Conservation (phyloP, 2,113 vertebrate genomes). For the Nyctibius bracteatus region DNA sequence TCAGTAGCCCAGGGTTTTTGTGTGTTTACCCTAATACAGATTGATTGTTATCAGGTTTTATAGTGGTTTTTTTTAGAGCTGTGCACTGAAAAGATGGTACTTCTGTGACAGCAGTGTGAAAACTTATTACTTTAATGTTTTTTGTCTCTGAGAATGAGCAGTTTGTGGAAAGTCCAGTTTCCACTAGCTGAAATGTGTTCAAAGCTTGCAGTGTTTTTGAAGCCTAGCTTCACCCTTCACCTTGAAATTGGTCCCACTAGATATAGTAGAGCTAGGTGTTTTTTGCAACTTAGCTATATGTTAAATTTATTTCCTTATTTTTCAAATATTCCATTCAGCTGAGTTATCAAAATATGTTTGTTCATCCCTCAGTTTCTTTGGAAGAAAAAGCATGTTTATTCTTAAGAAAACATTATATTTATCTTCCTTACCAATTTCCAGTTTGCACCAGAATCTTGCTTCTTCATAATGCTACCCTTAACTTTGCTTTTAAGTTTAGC, state of each 20-base stretch:
- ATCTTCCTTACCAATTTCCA: neutral
- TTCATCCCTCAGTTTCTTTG: neutral
- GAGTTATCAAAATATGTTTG: neutral
- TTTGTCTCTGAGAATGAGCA: neutral
- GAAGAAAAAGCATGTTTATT: neutral
- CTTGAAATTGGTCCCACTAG: neutral
- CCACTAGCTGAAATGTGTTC: neutral
- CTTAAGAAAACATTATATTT: neutral
- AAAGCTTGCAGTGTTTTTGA: neutral
- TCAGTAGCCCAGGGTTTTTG: neutral
- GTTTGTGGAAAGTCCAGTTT: neutral
- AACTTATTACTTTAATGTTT: neutral
- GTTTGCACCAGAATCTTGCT: neutral
- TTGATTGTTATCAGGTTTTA: neutral
- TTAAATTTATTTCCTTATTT: neutral
- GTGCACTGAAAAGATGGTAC: neutral
- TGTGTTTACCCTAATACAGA: neutral
- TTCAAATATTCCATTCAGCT: neutral
- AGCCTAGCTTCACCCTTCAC: neutral
- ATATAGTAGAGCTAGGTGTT: neutral
- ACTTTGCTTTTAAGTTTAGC: neutral
- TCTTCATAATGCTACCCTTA: neutral
- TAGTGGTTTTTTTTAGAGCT: neutral
- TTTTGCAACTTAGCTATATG: neutral
- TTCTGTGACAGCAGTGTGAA: neutral